These are phyloP conservation scores for Chironomus tentans DNA, from an alignment of 2,888 invertebrate species.

Conservation along the genomic window DNA sequence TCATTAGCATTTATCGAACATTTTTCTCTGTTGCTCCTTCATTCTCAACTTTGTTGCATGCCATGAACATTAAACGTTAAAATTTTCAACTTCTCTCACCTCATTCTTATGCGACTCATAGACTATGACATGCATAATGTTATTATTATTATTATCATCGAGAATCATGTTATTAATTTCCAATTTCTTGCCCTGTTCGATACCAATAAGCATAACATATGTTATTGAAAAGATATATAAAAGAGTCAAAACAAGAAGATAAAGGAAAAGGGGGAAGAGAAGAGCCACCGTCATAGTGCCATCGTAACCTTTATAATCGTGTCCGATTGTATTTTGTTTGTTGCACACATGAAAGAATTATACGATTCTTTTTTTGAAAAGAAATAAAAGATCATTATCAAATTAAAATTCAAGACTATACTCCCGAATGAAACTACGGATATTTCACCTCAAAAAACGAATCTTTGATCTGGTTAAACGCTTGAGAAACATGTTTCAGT, in stretches of 20 bases:
- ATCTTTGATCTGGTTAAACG: slow-evolving; percentile 17
- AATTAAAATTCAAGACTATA: slow-evolving; percentile 11
- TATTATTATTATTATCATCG: neutral
- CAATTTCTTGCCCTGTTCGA: neutral
- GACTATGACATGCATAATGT: neutral
- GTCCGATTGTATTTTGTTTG: neutral
- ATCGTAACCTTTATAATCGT: slow-evolving; percentile 7
- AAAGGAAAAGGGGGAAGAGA: too few relatives aligned
- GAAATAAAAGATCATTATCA: neutral
- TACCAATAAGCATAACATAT: slow-evolving; percentile 4
- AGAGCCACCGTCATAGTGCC: neutral
- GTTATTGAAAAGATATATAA: neutral
- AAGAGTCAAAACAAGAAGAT: too few relatives aligned
- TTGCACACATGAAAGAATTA: neutral
- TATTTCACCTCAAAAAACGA: slow-evolving; percentile 8
- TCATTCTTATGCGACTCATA: neutral
- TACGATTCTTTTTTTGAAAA: neutral
- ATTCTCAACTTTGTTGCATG: too few relatives aligned
- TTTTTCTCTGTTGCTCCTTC: too few relatives aligned
- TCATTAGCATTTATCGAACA: too few relatives aligned
- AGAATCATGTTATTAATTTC: slow-evolving; percentile 20
- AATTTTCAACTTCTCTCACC: neutral
- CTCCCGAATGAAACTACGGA: neutral
- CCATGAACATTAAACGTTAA: too few relatives aligned
- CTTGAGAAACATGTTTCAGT: slow-evolving; percentile 12